phyloP scores from a whole-genome alignment of 2,797 vertebrate species.

The Squalus acanthias region DNA sequence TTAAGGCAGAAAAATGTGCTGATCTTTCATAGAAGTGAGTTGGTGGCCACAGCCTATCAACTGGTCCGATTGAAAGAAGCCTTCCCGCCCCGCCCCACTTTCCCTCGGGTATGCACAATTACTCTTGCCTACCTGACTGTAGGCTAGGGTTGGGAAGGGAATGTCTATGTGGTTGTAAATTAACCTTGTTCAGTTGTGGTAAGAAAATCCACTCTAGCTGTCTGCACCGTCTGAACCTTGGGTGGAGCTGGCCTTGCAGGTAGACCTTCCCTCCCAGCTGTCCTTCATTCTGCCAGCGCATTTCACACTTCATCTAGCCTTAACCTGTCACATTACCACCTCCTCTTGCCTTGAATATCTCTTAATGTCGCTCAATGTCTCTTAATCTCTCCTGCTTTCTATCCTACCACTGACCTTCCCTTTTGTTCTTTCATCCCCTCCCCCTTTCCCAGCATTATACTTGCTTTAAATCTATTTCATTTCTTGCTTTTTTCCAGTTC shows the following conservation, averaged over 20 bases:
- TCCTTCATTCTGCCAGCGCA: background rate
- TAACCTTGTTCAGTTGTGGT: background rate
- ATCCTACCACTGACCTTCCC: too few species aligned
- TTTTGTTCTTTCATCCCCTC: too few species aligned
- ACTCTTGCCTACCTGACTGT: background rate
- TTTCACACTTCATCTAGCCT: too few species aligned
- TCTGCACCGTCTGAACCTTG: background rate
- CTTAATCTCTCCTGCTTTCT: too few species aligned
- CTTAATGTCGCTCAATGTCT: too few species aligned
- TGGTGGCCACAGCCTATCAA: too few species aligned
- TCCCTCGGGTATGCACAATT: background rate
- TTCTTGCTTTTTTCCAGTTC: too few species aligned
- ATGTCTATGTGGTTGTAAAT: background rate
- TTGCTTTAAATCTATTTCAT: too few species aligned
- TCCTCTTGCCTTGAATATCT: too few species aligned
- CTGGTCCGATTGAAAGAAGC: background rate
- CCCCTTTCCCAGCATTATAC: too few species aligned
- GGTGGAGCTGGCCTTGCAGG: background rate
- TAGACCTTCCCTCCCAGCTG: too few species aligned
- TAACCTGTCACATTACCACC: too few species aligned
- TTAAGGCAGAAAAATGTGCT: background rate
- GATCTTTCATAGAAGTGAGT: background rate
- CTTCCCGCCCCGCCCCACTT: background rate
- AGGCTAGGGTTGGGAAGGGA: background rate
- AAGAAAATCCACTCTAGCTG: background rate